Evolutionary conservation across 2,113 vertebrate species (phyloP), one percentile per base, ranked within the genome.

Genomic region (Phycodurus eques): DNA sequence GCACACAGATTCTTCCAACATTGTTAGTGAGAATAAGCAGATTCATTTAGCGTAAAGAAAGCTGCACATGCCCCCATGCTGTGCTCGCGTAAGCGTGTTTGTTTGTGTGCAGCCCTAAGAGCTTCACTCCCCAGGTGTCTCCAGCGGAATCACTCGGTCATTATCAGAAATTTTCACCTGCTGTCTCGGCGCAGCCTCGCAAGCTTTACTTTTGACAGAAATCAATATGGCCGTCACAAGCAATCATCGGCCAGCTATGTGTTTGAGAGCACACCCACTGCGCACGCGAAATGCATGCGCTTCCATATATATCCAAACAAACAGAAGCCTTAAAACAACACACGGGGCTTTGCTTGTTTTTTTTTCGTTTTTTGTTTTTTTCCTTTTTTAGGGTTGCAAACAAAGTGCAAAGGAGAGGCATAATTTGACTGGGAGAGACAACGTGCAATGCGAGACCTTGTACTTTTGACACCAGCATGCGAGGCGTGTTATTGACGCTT

Each of bases 401-500:
- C 81, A 86, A 85, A 85, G 78, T 79, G 85, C 74, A 84, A 82
- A 80, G 83, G 78, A 79, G 64, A 86, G 70, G 65, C 78, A 83
- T 85, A 80, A 85, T 88, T 80, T 88, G 83, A 88, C 83, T 82
- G 83, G 80, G 78, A 81, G 67, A 78, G 74, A 85, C 85, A 80
- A 66, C 80, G 82, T 86, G 85, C 81, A 75, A 84, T 82, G 49
- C 22, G 68, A 79, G 72, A 79, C 82, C 81, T 88, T 85, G 88
- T 86, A 83, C 80, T 85, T 86, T 78, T 90, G 88, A 90, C 87
- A 90, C 71, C 82, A 79, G 82, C 54, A 63, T 85, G 80, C 67
- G 78, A 87, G 77, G 83, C 76, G 51, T 69, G 83, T 77, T 88
- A 86, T 88, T 91, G 88, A 89, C 75, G 80, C 81, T 82, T 71